These are phyloP conservation scores for Drosophila sechellia DNA, from an alignment of 1,140 invertebrate genomes.

Conservation along the genomic window DNA sequence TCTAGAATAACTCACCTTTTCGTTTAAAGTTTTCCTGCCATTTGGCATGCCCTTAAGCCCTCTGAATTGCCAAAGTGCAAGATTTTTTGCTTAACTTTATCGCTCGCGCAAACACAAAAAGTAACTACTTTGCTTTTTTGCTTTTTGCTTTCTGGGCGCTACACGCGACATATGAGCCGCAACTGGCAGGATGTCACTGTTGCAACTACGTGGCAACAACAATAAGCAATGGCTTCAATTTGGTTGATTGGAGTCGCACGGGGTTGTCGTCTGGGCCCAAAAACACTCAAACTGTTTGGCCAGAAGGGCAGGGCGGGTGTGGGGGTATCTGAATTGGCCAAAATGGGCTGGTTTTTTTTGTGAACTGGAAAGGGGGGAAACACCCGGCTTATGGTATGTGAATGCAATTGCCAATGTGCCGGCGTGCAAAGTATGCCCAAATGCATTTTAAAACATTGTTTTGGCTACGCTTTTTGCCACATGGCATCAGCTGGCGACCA, in stretches of 20 bases:
- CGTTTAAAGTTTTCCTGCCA: background rate
- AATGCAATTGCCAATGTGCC: conserved; percentile 65
- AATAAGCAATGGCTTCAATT: conserved; percentile 74
- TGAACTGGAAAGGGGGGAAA: background rate
- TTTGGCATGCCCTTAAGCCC: conserved; percentile 9
- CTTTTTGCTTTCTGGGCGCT: conserved; percentile 28
- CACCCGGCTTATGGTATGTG: conserved; percentile 67
- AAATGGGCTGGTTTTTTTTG: conserved; percentile 10
- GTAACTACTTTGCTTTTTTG: conserved; percentile 41
- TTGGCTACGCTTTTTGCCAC: conserved; percentile 62
- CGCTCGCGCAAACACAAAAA: conserved; percentile 39
- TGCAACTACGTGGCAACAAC: conserved; percentile 16
- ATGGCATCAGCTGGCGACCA: conserved; percentile 55
- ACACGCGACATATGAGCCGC: conserved; percentile 58
- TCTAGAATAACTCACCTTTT: background rate
- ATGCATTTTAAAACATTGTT: conserved; percentile 80
- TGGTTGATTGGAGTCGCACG: conserved; percentile 68
- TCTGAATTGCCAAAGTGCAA: conserved; percentile 11
- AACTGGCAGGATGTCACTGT: conserved; percentile 55
- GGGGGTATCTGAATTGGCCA: conserved; percentile 6
- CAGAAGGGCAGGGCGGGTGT: background rate
- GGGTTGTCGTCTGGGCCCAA: conserved; percentile 23
- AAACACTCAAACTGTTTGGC: conserved; percentile 5
- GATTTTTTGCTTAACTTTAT: conserved; percentile 38
- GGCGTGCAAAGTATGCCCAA: conserved; percentile 75